Evolutionary conservation across 1,140 invertebrate species (phyloP).

Genomic region (Heliothis subflexa): DNA sequence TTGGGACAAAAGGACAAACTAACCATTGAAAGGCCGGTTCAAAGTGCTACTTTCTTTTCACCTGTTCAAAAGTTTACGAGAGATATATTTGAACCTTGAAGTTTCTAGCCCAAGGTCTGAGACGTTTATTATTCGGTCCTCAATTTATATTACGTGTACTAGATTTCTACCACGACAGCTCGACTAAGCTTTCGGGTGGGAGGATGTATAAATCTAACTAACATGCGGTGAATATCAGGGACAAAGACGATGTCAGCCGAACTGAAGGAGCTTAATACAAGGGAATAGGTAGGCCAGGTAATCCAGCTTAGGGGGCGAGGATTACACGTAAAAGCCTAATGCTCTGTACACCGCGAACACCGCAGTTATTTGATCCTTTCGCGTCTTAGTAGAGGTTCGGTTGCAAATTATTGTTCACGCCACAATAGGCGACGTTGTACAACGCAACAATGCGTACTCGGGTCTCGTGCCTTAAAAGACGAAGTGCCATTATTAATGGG

Average conservation of each 20-base stretch:
- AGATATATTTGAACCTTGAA: not conserved
- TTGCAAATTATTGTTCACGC: constrained; percentile 80
- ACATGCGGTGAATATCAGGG: constrained; percentile 67
- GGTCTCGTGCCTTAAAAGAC: constrained; percentile 67
- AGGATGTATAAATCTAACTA: constrained; percentile 68
- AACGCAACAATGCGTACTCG: constrained; percentile 65
- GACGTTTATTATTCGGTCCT: constrained; percentile 27
- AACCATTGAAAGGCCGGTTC: too few relatives aligned
- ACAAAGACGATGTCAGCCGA: constrained; percentile 70
- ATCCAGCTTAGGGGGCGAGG: constrained; percentile 78
- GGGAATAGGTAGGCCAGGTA: constrained; percentile 72
- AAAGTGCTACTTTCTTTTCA: too few relatives aligned
- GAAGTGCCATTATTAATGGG: constrained; percentile 69
- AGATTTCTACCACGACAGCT: constrained; percentile 32
- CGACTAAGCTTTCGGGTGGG: constrained; percentile 30
- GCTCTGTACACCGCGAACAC: constrained; percentile 66
- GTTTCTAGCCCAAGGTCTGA: not conserved
- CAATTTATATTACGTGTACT: constrained; percentile 32
- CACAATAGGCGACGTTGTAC: constrained; percentile 69
- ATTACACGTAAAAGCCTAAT: constrained; percentile 78
- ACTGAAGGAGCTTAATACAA: constrained; percentile 69
- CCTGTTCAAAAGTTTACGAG: not conserved
- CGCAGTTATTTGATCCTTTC: constrained; percentile 75
- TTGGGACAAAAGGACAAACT: too few relatives aligned
- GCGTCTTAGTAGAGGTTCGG: constrained; percentile 72